These are phyloP conservation scores for Protonemura montana DNA, from an alignment of 2,888 invertebrate species.

Conservation along the genomic window DNA sequence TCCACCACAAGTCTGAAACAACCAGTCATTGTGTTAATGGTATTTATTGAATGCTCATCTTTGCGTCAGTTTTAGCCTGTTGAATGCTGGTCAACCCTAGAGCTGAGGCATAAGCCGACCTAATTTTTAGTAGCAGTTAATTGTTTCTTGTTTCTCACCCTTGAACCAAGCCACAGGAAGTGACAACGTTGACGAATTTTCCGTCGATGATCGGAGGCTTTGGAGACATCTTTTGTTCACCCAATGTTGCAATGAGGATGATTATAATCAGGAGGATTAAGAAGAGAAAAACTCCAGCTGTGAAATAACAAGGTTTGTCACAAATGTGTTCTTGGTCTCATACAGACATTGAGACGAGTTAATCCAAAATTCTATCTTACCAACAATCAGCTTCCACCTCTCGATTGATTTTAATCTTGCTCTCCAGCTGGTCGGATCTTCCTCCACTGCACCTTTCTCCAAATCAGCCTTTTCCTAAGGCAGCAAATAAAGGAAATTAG, in stretches of 20 bases:
- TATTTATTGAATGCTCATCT: too few relatives aligned
- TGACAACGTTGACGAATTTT: constrained; percentile 74
- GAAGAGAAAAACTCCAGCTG: constrained; percentile 67
- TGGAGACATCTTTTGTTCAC: constrained; percentile 62
- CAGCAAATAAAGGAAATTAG: constrained; percentile 48
- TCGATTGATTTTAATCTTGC: constrained; percentile 58
- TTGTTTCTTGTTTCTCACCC: constrained; percentile 65
- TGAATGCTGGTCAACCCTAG: too few relatives aligned
- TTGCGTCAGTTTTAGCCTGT: too few relatives aligned
- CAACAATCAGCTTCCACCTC: constrained; percentile 45
- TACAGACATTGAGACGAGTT: neutral
- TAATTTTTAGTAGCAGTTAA: too few relatives aligned
- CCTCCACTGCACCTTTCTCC: constrained; percentile 61
- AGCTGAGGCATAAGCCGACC: too few relatives aligned
- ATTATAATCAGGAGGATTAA: constrained; percentile 70
- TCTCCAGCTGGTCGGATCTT: constrained; percentile 60
- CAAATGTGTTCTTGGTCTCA: neutral
- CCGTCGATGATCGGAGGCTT: constrained; percentile 75
- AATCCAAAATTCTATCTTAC: constrained; percentile 35
- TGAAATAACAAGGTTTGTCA: constrained; percentile 43
- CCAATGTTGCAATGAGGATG: constrained; percentile 69
- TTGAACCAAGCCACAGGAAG: constrained; percentile 81
- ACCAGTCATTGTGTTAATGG: neutral
- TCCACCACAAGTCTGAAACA: constrained; percentile 72
- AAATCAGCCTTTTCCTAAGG: constrained; percentile 63